Base-by-base conservation (phyloP, 2,113 vertebrate species). In the Lycaon pictus region DNA sequence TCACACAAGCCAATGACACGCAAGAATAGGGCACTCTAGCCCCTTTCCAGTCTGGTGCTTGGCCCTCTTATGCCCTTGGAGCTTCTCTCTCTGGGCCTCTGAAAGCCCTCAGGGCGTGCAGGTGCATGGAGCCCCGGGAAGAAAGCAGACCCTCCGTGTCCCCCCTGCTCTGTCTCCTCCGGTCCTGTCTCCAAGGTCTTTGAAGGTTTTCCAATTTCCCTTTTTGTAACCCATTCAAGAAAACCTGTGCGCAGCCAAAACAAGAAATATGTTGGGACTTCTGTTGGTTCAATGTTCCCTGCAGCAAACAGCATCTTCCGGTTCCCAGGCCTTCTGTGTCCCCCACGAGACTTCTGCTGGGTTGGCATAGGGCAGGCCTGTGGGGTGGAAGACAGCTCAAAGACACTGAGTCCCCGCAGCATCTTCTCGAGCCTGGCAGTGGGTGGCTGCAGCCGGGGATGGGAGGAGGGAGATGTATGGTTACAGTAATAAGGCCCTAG, bases 221-320 rank as follows among this genome's bases (percentile, higher is more conserved):
- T 96, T 93, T 97, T 90, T 84, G 92, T 92, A 76, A 94, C 56
- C 88, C 93, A 72, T 95, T 98, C 82, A 92, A 97, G 76, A 97
- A 97, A 98, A 81, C 55, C 77, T 82, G 81, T 37, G 93, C 27
- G 55, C 53, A 97, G 96, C 96, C 67, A 23, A 96, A 97, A 91
- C 82, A 94, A 95, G 93, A 95, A 97, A 95, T 87, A 84, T 97
- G 97, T 81, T 97, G 67, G 71, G 95, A 96, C 94, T 97, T 97
- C 95, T 98, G 98, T 93, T 89, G 96, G 86, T 89, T 96, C 93
- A 63, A 0, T 96, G 97, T 97, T 97, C 97, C 19, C 92, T 88
- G 74, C 71, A 72, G 90, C 95, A 95, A 96, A 96, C 85, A 97
- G 95, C 98, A 79, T 88, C 95, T 97, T 97, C 93, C 0, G 27